Evolutionary conservation across 2,888 invertebrate genomes (phyloP).

Genomic region (Gari tellinella): DNA sequence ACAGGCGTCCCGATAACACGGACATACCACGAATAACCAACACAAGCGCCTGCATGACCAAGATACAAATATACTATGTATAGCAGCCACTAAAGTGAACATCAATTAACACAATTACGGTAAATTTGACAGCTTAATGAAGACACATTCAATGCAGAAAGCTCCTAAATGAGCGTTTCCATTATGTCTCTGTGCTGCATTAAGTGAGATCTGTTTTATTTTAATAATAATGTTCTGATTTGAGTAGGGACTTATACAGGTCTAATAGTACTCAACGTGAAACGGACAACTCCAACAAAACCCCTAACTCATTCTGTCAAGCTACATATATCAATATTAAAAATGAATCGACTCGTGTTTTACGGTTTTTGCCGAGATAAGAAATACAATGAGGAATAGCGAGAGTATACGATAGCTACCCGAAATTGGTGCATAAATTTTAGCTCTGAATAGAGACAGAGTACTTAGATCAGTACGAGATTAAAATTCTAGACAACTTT

Average conservation of each 20-base stretch:
- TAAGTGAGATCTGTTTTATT: no score
- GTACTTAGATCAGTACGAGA: conserved; percentile 44
- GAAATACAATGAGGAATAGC: conserved; percentile 30
- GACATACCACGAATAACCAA: conserved; percentile 29
- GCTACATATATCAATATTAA: conserved; percentile 16
- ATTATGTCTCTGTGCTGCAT: no score
- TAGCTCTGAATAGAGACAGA: conserved; percentile 18
- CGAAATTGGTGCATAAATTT: conserved; percentile 44
- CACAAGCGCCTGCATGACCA: background rate
- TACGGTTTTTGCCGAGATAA: conserved; percentile 34
- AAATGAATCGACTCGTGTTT: conserved; percentile 37
- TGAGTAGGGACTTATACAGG: no score
- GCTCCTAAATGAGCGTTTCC: no score
- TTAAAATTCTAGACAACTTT: conserved; percentile 42
- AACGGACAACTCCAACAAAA: background rate
- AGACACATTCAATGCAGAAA: no score
- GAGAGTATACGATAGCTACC: conserved; percentile 24
- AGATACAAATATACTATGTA: no score
- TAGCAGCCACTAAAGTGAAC: no score
- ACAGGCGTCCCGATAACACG: conserved; percentile 23
- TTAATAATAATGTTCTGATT: no score
- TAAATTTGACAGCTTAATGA: no score
- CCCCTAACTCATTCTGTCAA: background rate
- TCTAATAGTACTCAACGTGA: no score
- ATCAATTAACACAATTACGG: no score